Base-by-base conservation (phyloP, 2,113 vertebrate species). In the Brachirus orientalis region DNA sequence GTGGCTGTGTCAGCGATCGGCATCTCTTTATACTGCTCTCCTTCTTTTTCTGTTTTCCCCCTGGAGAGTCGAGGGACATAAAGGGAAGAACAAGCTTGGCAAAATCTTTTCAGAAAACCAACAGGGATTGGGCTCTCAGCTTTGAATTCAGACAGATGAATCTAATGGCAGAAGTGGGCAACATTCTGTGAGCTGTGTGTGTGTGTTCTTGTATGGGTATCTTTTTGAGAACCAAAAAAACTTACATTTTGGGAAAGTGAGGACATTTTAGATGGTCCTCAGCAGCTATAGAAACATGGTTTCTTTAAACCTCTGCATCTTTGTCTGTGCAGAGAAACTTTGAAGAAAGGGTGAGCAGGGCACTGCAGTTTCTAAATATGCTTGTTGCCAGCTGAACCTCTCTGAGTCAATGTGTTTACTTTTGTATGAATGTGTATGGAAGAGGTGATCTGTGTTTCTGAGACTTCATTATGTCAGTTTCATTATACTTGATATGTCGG, bases 1-100 rank as follows among this genome's bases (percentile, higher is more conserved):
- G 72, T 33, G 69, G 67, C 83, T 88, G 82, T 89, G 87, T 89
- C 85, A 88, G 84, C 78, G 69, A 88, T 88, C 73, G 22, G 63
- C 82, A 73, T 76, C 74, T 64, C 44, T 10, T 7, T 16, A n/a
- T 22, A 10, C 7, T 33, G 2, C 35, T 11, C 40, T 14, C 35
- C 48, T 17, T n/a, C 40, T 78, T 52, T 71, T 51, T 53, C 66
- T 61, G 11, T 80, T 84, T 70, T 83, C 77, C 64, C 63, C 73
- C 56, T 68, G 71, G 72, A 82, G 56, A 75, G 72, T 76, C 2
- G 16, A 60, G 28, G 72, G 62, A 63, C 56, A 85, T 77, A 77
- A 80, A 85, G 65, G 65, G 80, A 85, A 86, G 75, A 79, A 86
- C 72, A 62, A 79, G 68, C 58, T 68, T 63, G 72, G 86, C 77